These are phyloP conservation scores for Plumapathes pennacea DNA, from an alignment of 92 coral and sea anemone genomes.

Conservation along the genomic window DNA sequence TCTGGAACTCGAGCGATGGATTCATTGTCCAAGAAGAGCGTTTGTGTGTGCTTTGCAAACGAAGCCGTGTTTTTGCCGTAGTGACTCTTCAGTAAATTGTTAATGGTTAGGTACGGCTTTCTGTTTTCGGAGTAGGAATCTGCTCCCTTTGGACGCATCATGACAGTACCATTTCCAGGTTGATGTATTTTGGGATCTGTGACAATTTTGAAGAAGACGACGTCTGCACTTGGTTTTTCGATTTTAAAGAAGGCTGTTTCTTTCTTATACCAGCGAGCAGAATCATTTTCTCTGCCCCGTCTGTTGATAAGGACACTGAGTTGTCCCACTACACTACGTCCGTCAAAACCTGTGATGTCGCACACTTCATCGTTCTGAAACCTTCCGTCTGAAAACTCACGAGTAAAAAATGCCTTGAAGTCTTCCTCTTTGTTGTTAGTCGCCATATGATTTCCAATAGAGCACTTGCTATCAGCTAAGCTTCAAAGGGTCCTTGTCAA, in stretches of 20 bases:
- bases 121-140: not conserved
- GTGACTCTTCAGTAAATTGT: not conserved
- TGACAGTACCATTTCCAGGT: conserved; percentile 17
- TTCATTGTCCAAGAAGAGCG: not conserved
- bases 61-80: not conserved
- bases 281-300: not conserved
- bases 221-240: no score
- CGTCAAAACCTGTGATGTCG: conserved; percentile 14
- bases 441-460: no score
- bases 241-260: conserved; percentile 1
- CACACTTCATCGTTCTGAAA: no score
- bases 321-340: conserved; percentile 1
- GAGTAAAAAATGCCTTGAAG: no score
- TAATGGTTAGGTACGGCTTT: not conserved
- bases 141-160: not conserved
- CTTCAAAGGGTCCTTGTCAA: no score
- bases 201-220: conserved; percentile 3
- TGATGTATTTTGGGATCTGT: conserved; percentile 4
- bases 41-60: not conserved
- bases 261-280: not conserved
- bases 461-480: no score
- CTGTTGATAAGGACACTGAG: conserved; percentile 4
- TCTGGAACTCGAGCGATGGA: not conserved
- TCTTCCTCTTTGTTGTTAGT: no score
- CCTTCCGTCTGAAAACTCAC: no score